phyloP scores from a whole-genome alignment of 1,140 invertebrate species.

The Xylocopa sonorina region DNA sequence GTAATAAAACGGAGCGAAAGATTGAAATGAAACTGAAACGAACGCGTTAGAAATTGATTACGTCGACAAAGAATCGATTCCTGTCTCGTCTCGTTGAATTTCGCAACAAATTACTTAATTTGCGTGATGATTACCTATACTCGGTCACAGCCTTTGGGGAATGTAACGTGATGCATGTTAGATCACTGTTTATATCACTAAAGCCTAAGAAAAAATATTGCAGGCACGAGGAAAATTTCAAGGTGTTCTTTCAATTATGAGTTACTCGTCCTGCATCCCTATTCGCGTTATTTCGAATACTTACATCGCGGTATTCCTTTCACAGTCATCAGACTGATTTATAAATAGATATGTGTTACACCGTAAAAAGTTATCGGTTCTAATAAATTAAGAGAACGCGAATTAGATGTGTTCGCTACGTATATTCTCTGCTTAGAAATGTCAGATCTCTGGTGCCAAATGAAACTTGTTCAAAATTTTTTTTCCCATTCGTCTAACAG shows the following conservation, averaged over 20 bases:
- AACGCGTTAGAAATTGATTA: background rate
- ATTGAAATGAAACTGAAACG: background rate
- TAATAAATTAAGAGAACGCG: constrained; percentile 34
- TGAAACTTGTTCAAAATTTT: background rate
- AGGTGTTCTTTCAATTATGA: constrained; percentile 4
- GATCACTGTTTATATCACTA: constrained; percentile 59
- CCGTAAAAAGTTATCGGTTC: constrained; percentile 46
- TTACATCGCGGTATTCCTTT: constrained; percentile 3
- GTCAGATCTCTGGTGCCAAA: constrained; percentile 34
- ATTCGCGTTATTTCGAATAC: background rate
- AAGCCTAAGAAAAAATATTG: constrained; percentile 56
- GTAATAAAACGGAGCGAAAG: too few species aligned
- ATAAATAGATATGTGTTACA: constrained; percentile 69
- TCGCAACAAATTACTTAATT: constrained; percentile 43
- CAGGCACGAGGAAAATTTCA: constrained; percentile 34
- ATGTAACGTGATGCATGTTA: constrained; percentile 63
- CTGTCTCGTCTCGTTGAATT: constrained; percentile 38
- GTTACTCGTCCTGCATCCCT: too few species aligned
- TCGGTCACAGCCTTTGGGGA: constrained; percentile 74
- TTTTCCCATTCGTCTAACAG: constrained; percentile 57
- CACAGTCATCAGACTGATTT: constrained; percentile 33
- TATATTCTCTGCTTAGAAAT: constrained; percentile 19
- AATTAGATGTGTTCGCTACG: constrained; percentile 35
- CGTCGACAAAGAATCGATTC: constrained; percentile 45
- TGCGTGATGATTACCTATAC: constrained; percentile 53